phyloP scores from a whole-genome alignment of 2,113 vertebrate species.

The Pachypanchax playfairii region DNA sequence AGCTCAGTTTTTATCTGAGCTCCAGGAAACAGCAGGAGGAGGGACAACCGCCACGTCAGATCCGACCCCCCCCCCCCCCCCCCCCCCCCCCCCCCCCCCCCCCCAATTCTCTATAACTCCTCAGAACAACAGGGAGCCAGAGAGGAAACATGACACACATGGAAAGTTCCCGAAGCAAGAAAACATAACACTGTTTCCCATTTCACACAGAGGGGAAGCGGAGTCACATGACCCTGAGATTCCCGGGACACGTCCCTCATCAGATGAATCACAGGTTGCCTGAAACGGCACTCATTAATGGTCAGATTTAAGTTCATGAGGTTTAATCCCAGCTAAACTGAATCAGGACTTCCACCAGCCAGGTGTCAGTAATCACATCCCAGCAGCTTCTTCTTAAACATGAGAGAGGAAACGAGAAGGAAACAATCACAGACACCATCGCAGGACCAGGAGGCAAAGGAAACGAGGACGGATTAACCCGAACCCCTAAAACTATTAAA shows the following conservation, averaged over 20 bases:
- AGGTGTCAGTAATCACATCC: slow-evolving; percentile 10
- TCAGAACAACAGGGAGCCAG: slow-evolving; percentile 46
- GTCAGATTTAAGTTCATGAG: background rate
- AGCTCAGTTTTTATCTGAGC: slow-evolving; percentile 39
- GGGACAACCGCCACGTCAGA: slow-evolving; percentile 32
- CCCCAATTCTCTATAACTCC: slow-evolving; percentile 42
- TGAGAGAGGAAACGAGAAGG: too few relatives aligned
- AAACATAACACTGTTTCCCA: slow-evolving; percentile 54
- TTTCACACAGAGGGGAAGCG: slow-evolving; percentile 5
- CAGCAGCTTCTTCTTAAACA: too few relatives aligned
- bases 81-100: slow-evolving; percentile 29
- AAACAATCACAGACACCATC: too few relatives aligned
- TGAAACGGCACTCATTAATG: background rate
- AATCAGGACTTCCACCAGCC: too few relatives aligned
- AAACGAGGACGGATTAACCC: too few relatives aligned
- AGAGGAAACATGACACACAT: slow-evolving; percentile 67
- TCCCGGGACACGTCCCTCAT: slow-evolving; percentile 5
- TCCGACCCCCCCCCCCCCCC: slow-evolving; percentile 30
- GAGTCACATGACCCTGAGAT: slow-evolving; percentile 38
- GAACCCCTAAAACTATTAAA: too few relatives aligned
- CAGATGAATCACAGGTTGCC: slow-evolving; percentile 21
- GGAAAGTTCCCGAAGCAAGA: slow-evolving; percentile 60
- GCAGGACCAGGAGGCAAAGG: too few relatives aligned
- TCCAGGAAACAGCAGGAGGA: slow-evolving; percentile 49
- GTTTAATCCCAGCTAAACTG: too few relatives aligned